Conservation (phyloP, 2,888 invertebrate species). For the Phragmatobia fuliginosa region DNA sequence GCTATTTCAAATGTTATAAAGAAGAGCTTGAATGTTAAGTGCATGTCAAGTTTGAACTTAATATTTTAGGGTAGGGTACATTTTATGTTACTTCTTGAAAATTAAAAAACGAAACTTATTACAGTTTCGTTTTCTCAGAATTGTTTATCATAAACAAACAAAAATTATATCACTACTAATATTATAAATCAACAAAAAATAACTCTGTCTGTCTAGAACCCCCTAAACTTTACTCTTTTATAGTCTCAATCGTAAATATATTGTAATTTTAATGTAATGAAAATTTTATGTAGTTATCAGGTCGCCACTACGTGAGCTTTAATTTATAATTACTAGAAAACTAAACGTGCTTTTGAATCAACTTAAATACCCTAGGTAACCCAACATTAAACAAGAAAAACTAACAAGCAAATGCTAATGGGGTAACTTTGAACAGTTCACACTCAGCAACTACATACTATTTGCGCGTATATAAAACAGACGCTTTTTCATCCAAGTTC, state of each 20-base stretch:
- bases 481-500: constrained; percentile 54
- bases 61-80: not conserved
- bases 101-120: not conserved
- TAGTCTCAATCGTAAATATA: too few relatives aligned
- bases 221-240: too few relatives aligned
- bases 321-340: too few relatives aligned
- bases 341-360: too few relatives aligned
- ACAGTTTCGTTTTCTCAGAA: too few relatives aligned
- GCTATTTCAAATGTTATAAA: constrained; percentile 14
- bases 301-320: too few relatives aligned
- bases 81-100: not conserved
- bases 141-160: too few relatives aligned
- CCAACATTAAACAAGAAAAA: constrained; percentile 34
- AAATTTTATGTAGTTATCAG: too few relatives aligned
- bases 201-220: too few relatives aligned
- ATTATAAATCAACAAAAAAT: too few relatives aligned
- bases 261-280: too few relatives aligned
- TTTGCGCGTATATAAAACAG: constrained; percentile 46
- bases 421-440: constrained; percentile 24
- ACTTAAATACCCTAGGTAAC: constrained; percentile 20
- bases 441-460: constrained; percentile 39
- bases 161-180: too few relatives aligned
- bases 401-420: constrained; percentile 37
- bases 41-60: constrained; percentile 1
- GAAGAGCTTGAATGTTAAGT: not conserved